phyloP scores from a whole-genome alignment of 2,113 vertebrate species.

The Patagioenas fasciata region DNA sequence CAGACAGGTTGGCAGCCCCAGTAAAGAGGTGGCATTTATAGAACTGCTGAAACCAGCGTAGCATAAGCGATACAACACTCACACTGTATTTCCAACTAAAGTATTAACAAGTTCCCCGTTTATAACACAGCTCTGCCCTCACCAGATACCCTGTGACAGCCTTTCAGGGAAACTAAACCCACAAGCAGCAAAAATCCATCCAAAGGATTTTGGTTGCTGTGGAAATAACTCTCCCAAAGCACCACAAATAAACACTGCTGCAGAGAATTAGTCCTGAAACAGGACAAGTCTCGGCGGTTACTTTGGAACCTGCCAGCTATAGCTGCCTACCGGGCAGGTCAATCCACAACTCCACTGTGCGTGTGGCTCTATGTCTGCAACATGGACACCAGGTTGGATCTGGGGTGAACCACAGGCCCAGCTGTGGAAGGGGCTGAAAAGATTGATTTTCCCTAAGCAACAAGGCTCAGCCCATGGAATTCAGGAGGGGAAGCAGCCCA shows the following conservation, averaged over 20 bases:
- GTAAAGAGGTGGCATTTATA: background rate
- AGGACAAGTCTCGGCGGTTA: background rate
- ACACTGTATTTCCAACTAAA: background rate
- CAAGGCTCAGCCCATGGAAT: fast-evolving
- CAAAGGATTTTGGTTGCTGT: background rate
- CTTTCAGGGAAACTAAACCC: background rate
- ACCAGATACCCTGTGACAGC: fast-evolving
- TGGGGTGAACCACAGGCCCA: fast-evolving
- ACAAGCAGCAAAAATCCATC: background rate
- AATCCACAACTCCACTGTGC: fast-evolving
- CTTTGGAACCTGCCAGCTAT: background rate
- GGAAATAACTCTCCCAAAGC: background rate
- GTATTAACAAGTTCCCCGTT: fast-evolving
- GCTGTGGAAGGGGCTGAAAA: fast-evolving
- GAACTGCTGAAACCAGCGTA: background rate
- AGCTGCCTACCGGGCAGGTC: background rate
- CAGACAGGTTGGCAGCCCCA: background rate
- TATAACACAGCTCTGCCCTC: too few relatives aligned
- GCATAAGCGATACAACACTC: fast-evolving
- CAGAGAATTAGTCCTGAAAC: fast-evolving
- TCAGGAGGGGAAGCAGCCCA: fast-evolving
- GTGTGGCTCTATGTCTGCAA: fast-evolving
- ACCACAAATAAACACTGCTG: background rate
- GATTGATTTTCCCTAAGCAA: fast-evolving
- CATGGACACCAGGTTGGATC: fast-evolving